Evolutionary conservation across 2,888 invertebrate genomes (phyloP).

Genomic region (Cheilosia pagana): DNA sequence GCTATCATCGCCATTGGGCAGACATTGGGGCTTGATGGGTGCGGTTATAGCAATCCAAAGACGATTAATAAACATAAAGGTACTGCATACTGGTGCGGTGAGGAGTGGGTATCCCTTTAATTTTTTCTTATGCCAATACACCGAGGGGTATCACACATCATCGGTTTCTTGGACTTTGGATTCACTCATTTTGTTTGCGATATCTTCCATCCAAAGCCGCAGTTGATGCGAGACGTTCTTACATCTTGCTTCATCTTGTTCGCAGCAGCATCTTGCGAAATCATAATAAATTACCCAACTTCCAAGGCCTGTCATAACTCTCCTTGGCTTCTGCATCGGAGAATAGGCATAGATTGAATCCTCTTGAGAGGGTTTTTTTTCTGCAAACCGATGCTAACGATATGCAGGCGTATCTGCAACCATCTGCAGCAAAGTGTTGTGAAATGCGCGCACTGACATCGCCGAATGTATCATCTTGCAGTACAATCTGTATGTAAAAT

Average conservation of each 20-base stretch:
- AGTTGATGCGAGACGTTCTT: constrained; percentile 54
- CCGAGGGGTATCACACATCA: constrained; percentile 54
- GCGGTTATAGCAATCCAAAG: constrained; percentile 39
- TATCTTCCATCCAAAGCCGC: constrained; percentile 29
- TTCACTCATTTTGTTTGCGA: constrained; percentile 20
- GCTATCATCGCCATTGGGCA: constrained; percentile 48
- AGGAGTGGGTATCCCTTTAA: not conserved
- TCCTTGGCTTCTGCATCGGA: constrained; percentile 12
- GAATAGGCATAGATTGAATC: constrained; percentile 41
- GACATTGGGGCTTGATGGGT: constrained; percentile 23
- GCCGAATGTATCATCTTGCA: constrained; percentile 38
- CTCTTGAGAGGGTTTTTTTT: constrained; percentile 14
- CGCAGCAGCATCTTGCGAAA: constrained; percentile 56
- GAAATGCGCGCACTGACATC: constrained; percentile 34
- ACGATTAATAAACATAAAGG: constrained; percentile 54
- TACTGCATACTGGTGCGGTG: not conserved
- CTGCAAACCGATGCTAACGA: constrained; percentile 23
- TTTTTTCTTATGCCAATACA: constrained; percentile 36
- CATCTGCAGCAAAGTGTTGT: constrained; percentile 46
- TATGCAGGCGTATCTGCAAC: constrained; percentile 38
- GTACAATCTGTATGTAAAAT: constrained; percentile 17
- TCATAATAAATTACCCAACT: constrained; percentile 51
- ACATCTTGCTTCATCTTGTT: constrained; percentile 56
- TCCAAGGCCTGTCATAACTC: constrained; percentile 63
- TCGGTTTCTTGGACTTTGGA: constrained; percentile 63